Conservation (phyloP, 2,113 vertebrate species). For the Gymnogyps californianus region DNA sequence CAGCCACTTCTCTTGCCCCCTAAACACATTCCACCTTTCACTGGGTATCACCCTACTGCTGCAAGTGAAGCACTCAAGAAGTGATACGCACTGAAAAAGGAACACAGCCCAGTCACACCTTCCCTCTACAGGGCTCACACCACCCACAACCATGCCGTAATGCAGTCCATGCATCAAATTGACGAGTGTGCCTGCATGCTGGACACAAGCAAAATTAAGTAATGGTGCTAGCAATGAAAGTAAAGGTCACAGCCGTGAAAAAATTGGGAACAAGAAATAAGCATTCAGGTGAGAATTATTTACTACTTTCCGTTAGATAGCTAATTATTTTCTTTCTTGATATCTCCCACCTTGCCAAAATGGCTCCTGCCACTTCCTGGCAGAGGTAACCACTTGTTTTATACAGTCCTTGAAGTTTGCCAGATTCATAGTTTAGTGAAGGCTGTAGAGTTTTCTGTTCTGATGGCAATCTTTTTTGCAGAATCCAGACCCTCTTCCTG, state of each 20-base stretch:
- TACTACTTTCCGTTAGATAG: background rate
- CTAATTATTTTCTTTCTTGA: background rate
- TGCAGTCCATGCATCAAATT: background rate
- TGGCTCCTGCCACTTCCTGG: background rate
- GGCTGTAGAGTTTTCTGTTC: background rate
- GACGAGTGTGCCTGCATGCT: accelerated
- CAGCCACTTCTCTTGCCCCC: background rate
- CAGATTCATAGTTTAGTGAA: background rate
- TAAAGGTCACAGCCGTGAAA: background rate
- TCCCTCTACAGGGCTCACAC: background rate
- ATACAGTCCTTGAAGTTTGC: background rate
- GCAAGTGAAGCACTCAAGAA: background rate
- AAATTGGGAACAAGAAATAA: background rate
- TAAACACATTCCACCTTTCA: background rate
- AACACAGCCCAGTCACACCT: background rate
- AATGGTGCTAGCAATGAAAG: background rate
- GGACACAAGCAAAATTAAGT: background rate
- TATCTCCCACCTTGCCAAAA: background rate
- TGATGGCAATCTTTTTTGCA: background rate
- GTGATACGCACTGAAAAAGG: background rate
- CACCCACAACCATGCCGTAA: background rate
- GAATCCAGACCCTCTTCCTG: background rate
- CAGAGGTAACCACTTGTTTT: background rate
- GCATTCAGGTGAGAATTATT: background rate
- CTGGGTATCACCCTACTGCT: background rate